Evolutionary conservation across 2,113 vertebrate genomes (phyloP).

Genomic region (Aptenodytes patagonicus): DNA sequence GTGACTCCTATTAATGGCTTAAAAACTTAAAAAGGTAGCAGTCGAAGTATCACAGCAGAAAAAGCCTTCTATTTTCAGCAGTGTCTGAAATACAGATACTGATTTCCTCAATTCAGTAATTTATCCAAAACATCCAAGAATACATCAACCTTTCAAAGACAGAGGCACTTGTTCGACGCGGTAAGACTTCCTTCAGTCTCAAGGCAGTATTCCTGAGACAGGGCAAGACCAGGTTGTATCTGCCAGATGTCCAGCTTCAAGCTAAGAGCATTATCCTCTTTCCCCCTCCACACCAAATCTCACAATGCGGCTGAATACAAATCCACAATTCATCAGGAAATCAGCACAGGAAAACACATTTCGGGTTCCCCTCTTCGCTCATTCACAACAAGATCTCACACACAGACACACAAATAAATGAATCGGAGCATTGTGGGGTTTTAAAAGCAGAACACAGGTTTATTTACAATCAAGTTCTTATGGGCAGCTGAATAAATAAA

Average conservation of each 20-base stretch:
- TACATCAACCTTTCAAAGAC: background rate
- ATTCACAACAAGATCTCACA: background rate
- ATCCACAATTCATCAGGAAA: background rate
- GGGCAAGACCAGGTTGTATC: background rate
- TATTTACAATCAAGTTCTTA: conserved; percentile 78
- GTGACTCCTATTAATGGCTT: background rate
- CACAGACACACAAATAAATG: background rate
- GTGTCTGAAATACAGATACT: background rate
- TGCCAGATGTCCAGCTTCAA: background rate
- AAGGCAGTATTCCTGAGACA: background rate
- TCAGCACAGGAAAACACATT: background rate
- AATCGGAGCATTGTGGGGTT: conserved; percentile 8
- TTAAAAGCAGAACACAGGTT: conserved; percentile 73
- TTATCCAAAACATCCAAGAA: background rate
- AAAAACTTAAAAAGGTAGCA: background rate
- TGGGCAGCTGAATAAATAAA: conserved; percentile 80
- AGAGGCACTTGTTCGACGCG: background rate
- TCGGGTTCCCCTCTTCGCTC: background rate
- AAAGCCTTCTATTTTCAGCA: background rate
- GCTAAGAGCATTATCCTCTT: background rate
- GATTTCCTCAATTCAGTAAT: background rate
- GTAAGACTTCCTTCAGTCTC: background rate
- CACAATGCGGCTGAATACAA: background rate
- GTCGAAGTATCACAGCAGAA: background rate
- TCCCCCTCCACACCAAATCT: background rate